Conservation (phyloP, 2,888 invertebrate species). For the Noctua pronuba region DNA sequence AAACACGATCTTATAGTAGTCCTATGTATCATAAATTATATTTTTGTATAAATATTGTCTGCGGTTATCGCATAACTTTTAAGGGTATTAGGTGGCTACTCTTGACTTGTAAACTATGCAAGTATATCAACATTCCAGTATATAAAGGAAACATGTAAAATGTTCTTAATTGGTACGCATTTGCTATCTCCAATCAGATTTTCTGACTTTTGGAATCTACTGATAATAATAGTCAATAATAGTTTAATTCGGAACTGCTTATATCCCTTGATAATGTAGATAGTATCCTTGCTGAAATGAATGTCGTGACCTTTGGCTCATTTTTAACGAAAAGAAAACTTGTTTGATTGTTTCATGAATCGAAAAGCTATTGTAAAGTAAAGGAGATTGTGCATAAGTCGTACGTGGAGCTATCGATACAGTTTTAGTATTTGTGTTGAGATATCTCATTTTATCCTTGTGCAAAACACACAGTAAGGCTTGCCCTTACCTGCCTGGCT, state of each 20-base stretch:
- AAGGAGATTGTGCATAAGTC: background rate
- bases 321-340: conserved; percentile 28
- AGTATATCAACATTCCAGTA: conserved; percentile 70
- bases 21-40: conserved; percentile 82
- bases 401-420: background rate
- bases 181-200: conserved; percentile 42
- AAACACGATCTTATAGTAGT: conserved; percentile 75
- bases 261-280: conserved; percentile 29
- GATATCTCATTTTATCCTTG: background rate
- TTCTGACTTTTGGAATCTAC: conserved; percentile 58
- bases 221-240: conserved; percentile 37
- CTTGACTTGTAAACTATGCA: conserved; percentile 56
- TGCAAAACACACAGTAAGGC: background rate
- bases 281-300: conserved; percentile 42
- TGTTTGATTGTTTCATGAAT: conserved; percentile 39
- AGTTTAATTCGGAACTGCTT: conserved; percentile 35
- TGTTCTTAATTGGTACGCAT: conserved; percentile 38
- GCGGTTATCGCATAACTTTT: conserved; percentile 78
- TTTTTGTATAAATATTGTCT: conserved; percentile 88
- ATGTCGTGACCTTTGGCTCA: conserved; percentile 37
- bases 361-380: conserved; percentile 59
- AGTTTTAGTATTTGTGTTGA: background rate
- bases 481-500: background rate
- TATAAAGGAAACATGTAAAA: conserved; percentile 61
- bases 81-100: conserved; percentile 73